Percentiles rank a stretch among this genome's conserved stretches.
These are phyloP conservation scores for Pangasius macronema DNA, from an alignment of 2,797 vertebrate species.

Conservation along the genomic window DNA sequence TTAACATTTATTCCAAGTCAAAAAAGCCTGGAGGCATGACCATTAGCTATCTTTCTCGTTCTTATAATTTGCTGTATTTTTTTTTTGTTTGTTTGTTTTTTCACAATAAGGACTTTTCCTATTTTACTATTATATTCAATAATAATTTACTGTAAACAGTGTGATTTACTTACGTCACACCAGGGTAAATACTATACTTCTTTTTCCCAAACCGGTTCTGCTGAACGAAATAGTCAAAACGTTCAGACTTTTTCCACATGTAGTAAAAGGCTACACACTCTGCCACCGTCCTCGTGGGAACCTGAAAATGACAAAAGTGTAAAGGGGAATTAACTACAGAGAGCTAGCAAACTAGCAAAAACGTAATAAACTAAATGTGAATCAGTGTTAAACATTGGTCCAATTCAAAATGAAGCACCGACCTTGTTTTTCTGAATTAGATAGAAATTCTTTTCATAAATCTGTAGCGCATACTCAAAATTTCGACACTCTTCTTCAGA, in stretches of 20 bases:
- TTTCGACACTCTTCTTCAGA: slow-evolving; percentile 97
- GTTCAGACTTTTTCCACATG: slow-evolving; percentile 98
- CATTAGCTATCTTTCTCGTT: not conserved
- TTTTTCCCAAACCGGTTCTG: slow-evolving; percentile 98
- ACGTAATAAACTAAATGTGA: not conserved
- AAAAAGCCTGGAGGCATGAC: not conserved
- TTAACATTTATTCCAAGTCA: not conserved
- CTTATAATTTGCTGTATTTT: not conserved
- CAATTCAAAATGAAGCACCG: slow-evolving; percentile 45
- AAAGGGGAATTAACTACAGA: not conserved
- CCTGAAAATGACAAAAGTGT: slow-evolving; percentile 68
- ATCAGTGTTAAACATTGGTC: not conserved
- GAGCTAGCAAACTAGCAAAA: not conserved
- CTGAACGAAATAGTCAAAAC: slow-evolving; percentile 95
- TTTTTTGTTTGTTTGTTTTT: not conserved
- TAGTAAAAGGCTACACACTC: slow-evolving; percentile 99
- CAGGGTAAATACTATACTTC: slow-evolving; percentile 95
- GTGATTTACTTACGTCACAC: slow-evolving; percentile 89
- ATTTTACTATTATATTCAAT: not conserved
- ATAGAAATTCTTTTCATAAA: slow-evolving; percentile 98
- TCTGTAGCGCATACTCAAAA: slow-evolving; percentile 94
- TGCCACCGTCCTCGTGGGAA: slow-evolving; percentile 89
- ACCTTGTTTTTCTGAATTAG: slow-evolving; percentile 99
- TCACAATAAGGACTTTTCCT: not conserved
- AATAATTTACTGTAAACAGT: not conserved